phyloP scores from a whole-genome alignment of 2,113 vertebrate genomes.

The Grallaria varia region DNA sequence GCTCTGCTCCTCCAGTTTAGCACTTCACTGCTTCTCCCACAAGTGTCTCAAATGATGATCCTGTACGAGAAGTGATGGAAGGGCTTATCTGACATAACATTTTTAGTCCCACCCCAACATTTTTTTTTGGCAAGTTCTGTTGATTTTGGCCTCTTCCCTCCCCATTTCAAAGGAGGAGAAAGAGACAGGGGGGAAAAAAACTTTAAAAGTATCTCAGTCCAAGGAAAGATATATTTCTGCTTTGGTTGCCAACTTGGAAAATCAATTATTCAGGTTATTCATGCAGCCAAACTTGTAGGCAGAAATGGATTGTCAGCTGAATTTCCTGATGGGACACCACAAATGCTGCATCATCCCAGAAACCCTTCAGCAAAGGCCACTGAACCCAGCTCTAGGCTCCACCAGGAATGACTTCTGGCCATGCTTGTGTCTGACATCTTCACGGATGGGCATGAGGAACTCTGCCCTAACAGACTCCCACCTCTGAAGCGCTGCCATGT shows the following conservation, averaged over 20 bases:
- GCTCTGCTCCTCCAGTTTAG: neutral
- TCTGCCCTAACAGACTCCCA: neutral
- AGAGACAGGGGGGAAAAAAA: fast-evolving
- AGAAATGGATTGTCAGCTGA: neutral
- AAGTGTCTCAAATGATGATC: neutral
- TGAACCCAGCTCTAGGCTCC: neutral
- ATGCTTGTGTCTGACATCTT: neutral
- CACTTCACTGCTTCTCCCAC: neutral
- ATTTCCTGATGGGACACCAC: neutral
- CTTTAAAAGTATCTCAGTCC: neutral
- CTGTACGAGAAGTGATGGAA: neutral
- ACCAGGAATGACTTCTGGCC: neutral
- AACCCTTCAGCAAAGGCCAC: neutral
- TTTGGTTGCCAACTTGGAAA: neutral
- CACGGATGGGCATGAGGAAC: neutral
- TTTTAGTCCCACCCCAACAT: neutral
- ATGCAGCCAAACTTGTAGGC: neutral
- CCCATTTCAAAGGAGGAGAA: neutral
- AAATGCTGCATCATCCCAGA: fast-evolving
- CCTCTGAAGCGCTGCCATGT: fast-evolving
- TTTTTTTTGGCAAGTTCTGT: neutral
- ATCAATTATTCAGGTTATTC: neutral
- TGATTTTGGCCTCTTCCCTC: neutral
- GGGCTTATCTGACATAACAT: neutral
- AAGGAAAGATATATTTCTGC: neutral